Percentiles rank a stretch among this genome's conserved stretches.
phyloP scores from a whole-genome alignment of 2,888 invertebrate genomes.

The Ormyrus thymus region DNA sequence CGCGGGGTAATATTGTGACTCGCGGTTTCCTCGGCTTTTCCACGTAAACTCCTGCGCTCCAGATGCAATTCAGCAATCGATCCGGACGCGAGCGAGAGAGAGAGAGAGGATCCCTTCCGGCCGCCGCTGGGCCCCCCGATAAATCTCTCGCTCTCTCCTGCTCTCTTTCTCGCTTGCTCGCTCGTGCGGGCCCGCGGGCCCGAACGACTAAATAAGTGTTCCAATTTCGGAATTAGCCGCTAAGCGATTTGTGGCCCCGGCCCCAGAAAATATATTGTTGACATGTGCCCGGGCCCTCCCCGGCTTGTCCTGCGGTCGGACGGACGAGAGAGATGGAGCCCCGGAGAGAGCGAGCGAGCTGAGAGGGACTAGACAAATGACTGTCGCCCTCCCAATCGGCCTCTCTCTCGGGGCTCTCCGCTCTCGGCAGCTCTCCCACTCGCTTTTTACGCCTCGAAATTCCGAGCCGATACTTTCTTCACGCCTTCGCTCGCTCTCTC shows the following conservation, averaged over 20 bases:
- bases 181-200: slow-evolving; percentile 1
- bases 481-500: neutral
- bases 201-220: slow-evolving; percentile 72
- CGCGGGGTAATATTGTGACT: slow-evolving; percentile 31
- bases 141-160: neutral
- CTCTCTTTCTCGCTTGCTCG: neutral
- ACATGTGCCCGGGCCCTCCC: slow-evolving; percentile 64
- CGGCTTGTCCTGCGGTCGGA: slow-evolving; percentile 2
- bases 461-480: neutral
- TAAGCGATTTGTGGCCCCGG: slow-evolving; percentile 73
- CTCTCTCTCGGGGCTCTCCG: neutral
- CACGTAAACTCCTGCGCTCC: slow-evolving; percentile 45
- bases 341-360: neutral
- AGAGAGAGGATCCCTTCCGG: neutral
- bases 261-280: slow-evolving; percentile 73
- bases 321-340: slow-evolving; percentile 1
- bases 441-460: neutral
- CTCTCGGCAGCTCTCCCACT: neutral
- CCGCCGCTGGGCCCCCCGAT: neutral
- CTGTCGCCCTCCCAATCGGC: slow-evolving; percentile 22
- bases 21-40: slow-evolving; percentile 14
- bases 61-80: slow-evolving; percentile 42
- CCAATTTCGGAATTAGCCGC: slow-evolving; percentile 74
- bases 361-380: slow-evolving; percentile 14
- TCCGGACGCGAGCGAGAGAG: neutral